Percentiles rank a stretch among this genome's conserved stretches.
Evolutionary conservation across 1,140 invertebrate species (phyloP).

Genomic region (Drosophila sproati): DNA sequence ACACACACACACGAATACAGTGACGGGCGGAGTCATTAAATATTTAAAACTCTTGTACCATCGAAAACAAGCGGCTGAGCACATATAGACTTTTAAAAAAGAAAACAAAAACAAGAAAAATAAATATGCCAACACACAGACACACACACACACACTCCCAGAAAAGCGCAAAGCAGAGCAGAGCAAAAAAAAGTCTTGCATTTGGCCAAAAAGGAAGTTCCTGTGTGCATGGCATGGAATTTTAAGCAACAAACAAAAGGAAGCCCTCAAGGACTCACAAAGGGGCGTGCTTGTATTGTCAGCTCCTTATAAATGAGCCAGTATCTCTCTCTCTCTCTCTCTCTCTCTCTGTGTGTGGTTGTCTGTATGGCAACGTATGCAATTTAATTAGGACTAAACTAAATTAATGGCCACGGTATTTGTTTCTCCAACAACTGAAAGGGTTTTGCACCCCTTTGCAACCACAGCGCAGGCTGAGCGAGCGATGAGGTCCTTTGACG

Average conservation of each 20-base stretch:
- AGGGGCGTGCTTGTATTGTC: slow-evolving; percentile 44
- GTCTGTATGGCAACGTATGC: slow-evolving; percentile 49
- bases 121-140: slow-evolving; percentile 23
- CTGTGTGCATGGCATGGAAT: slow-evolving; percentile 44
- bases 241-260: slow-evolving; percentile 37
- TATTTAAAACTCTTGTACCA: slow-evolving; percentile 60
- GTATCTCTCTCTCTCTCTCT: slow-evolving; percentile 11
- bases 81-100: slow-evolving; percentile 35
- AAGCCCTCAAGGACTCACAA: slow-evolving; percentile 39
- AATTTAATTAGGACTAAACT: slow-evolving; percentile 71
- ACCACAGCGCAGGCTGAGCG: slow-evolving; percentile 11
- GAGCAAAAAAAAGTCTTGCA: slow-evolving; percentile 38
- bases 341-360: slow-evolving; percentile 18
- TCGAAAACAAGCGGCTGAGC: slow-evolving; percentile 35
- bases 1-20: neutral
- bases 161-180: slow-evolving; percentile 25
- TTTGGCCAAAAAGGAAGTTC: slow-evolving; percentile 46
- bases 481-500: slow-evolving; percentile 26
- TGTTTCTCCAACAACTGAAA: slow-evolving; percentile 46
- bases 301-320: slow-evolving; percentile 57
- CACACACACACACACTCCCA: neutral
- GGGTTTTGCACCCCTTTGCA: slow-evolving; percentile 27
- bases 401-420: slow-evolving; percentile 63
- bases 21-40: slow-evolving; percentile 52
- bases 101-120: slow-evolving; percentile 14